Evolutionary conservation across 2,113 vertebrate genomes (phyloP), one percentile per base, ranked within the genome.

Genomic region (Varanus komodoensis): DNA sequence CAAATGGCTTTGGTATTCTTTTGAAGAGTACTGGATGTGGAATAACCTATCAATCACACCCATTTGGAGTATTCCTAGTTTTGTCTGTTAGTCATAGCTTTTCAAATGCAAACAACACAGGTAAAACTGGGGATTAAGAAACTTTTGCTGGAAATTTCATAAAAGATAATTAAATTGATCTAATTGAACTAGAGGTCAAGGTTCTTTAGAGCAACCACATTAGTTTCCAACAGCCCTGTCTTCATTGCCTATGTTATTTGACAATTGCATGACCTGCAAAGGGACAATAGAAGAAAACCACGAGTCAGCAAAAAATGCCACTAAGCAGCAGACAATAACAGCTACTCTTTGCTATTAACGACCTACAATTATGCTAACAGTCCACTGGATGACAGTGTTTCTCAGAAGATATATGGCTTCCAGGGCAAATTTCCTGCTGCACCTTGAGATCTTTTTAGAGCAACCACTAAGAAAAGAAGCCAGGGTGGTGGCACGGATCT

Each of bases 371-470:
- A 23, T 48, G 71, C 29, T 32, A 68, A 52, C 23, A 48, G 48
- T 84, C 68, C 61, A 77, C 44, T 68, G 32, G 82, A 52, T 69
- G 61, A 89, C 48, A 29, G 21, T 85, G 21, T 69, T 89, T 79
- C 25, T 79, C 48, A 69, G 89, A 78, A 52, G 82, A 54, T n/a
- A 69, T 69, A 69, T 61, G 25, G 29, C 61, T 84, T 27, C 88
- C 29, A 84, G 29, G 23, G 61, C 38, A 34, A 89, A 54, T 84
- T 85, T 84, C 32, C 17, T 52, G 48, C 74, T 34, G 2, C 75
- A 34, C 25, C 17, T 50, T 50, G 4, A 44, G 32, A 48, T 27
- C 32, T 57, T 68, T 69, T 27, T 54, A 78, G 52, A 79, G 61
- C n/a, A 52, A 69, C 44, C 15, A 34, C n/a, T 67, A 14, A 25